phyloP scores from a whole-genome alignment of 92 coral and sea anemone species.

The Phymanthus crucifer region DNA sequence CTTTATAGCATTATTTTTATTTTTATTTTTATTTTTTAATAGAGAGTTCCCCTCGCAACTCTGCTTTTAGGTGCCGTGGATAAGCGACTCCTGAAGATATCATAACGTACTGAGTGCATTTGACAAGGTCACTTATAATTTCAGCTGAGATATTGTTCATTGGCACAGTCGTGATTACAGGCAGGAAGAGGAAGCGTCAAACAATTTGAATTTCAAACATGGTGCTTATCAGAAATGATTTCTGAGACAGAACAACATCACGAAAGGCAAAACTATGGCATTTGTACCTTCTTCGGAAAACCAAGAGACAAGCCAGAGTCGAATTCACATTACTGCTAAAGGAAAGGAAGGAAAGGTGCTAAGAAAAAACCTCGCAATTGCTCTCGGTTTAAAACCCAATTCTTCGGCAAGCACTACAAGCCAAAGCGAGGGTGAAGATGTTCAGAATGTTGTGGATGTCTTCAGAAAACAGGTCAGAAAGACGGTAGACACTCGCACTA shows the following conservation, averaged over 20 bases:
- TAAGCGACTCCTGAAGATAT: too few species aligned
- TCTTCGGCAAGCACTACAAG: slow-evolving; percentile 12
- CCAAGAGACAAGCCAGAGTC: neutral
- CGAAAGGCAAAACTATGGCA: neutral
- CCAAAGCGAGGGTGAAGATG: slow-evolving; percentile 31
- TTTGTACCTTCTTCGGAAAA: neutral
- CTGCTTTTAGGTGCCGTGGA: too few species aligned
- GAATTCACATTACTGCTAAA: slow-evolving; percentile 31
- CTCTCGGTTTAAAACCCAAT: slow-evolving; percentile 22
- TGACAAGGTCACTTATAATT: neutral
- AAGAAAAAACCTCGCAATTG: slow-evolving; percentile 36
- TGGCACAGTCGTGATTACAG: neutral
- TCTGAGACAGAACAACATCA: neutral
- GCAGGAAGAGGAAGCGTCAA: neutral
- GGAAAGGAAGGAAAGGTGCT: slow-evolving; percentile 35
- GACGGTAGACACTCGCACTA: slow-evolving; percentile 7
- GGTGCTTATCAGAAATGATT: neutral
- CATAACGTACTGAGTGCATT: too few species aligned
- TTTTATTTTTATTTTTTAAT: too few species aligned
- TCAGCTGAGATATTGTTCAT: neutral
- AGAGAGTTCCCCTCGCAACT: too few species aligned
- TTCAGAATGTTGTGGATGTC: slow-evolving; percentile 19
- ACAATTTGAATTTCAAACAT: neutral
- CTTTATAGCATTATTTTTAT: neutral
- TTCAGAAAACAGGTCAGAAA: slow-evolving; percentile 18